Evolutionary conservation across 2,113 vertebrate genomes (phyloP), one percentile per base, ranked within the genome.

Genomic region (Bungarus multicinctus): DNA sequence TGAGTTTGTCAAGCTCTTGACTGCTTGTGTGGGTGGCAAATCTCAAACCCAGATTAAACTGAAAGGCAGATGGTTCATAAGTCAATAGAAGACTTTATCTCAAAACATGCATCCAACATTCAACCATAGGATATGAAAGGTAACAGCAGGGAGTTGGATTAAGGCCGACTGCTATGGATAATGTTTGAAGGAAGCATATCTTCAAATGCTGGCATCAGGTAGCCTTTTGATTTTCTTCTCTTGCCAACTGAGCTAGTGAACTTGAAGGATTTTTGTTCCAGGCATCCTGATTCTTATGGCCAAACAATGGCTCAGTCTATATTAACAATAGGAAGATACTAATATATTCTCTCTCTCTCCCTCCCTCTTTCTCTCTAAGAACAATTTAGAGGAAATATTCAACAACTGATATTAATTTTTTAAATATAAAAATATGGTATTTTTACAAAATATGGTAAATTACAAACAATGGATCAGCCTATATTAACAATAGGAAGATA

Each of bases 51-150:
- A 47, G 22, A 54, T 95, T 91, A 95, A 93, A 93, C 89, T 69
- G 22, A 60, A 90, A 50, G 92, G 3, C 23, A 50, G 91, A 43
- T 52, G 50, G 54, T n/a, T 89, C 55, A 14, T 88, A 3, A 90
- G 57, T 52, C 89, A 94, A 94, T 87, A 93, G 92, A 89, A 90
- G 93, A 88, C 1, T 12, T 93, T 88, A 93, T 94, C 93, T 94
- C 91, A 95, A 96, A 94, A 92, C 94, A 89, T 90, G 91, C 93
- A 85, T 69, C 55, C 45, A 91, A n/a, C 30, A 91, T 81, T 54
- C 86, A 95, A 27, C 93, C 94, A 94, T n/a, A 43, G 39, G 94
- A 95, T 94, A 94, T 92, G 81, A 93, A 95, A 94, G 90, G 90
- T 81, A 92, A 87, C 89, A 96, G 30, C 89, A 94, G 89, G 91